Conservation (phyloP, 2,113 vertebrate genomes). For the Sapajus apella region DNA sequence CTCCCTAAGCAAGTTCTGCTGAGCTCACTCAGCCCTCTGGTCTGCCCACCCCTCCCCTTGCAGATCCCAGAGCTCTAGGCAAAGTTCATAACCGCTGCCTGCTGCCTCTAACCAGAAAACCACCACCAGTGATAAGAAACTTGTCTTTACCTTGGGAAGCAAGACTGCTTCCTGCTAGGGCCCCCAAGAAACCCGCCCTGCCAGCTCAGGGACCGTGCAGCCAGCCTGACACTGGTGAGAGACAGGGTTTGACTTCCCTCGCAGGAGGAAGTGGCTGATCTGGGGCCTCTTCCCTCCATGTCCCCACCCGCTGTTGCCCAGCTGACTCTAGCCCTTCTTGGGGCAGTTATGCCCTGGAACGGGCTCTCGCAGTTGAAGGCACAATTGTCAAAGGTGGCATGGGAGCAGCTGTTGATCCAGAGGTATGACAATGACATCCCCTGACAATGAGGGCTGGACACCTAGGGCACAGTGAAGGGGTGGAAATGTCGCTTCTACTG, state of each 20-base stretch:
- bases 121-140: constrained; percentile 89
- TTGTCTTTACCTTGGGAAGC: constrained; percentile 88
- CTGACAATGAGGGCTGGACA: not conserved
- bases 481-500: not conserved
- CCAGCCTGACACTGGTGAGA: not conserved
- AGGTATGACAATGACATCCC: not conserved
- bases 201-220: not conserved
- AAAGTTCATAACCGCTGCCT: constrained; percentile 22
- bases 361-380: not conserved
- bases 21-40: not conserved
- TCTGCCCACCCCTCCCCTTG: not conserved
- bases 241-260: constrained; percentile 21
- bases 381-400: not conserved
- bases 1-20: constrained; percentile 13
- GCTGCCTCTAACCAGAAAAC: constrained; percentile 84
- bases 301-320: not conserved
- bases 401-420: not conserved
- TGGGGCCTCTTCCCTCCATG: not conserved
- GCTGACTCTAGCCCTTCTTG: not conserved
- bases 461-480: not conserved
- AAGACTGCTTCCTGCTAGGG: constrained; percentile 88
- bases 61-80: constrained; percentile 8
- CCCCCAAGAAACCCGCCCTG: constrained; percentile 70
- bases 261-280: constrained; percentile 47
- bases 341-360: not conserved